A percentile compares a stretch with the other conserved stretches of the same genome.
Evolutionary conservation across 2,797 vertebrate genomes (phyloP).

Genomic region (Anolis apletophallus): DNA sequence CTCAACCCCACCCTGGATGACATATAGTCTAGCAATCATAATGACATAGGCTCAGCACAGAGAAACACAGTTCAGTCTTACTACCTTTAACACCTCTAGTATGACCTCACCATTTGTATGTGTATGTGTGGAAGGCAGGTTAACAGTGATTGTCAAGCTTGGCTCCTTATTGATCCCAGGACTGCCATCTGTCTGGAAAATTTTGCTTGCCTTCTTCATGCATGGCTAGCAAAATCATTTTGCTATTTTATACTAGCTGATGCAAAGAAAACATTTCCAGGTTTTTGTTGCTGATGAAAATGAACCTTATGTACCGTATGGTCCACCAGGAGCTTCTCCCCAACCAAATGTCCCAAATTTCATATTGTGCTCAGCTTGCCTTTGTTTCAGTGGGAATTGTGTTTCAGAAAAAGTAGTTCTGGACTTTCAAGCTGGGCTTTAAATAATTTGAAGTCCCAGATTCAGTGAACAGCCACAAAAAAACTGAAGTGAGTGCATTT

Average conservation of each 20-base stretch:
- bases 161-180: slow-evolving; percentile 58
- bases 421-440: background rate
- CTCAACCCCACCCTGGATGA: slow-evolving; percentile 20
- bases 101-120: slow-evolving; percentile 41
- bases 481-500: background rate
- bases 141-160: background rate
- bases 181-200: slow-evolving; percentile 34
- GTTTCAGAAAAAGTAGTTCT: background rate
- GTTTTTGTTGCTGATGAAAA: background rate
- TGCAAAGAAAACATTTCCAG: background rate
- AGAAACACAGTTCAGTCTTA: slow-evolving; percentile 38
- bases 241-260: slow-evolving; percentile 50
- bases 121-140: background rate
- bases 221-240: slow-evolving; percentile 44
- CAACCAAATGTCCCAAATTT: background rate
- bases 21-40: slow-evolving; percentile 11
- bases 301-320: background rate
- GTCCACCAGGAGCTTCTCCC: background rate
- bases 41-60: slow-evolving; percentile 31
- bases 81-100: slow-evolving; percentile 42
- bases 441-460: background rate
- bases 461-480: background rate
- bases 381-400: background rate
- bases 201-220: background rate
- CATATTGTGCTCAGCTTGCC: background rate